Percentiles rank a stretch among this genome's conserved stretches.
These are phyloP conservation scores for Octonoba sinensis DNA, from an alignment of 2,888 invertebrate species.

Conservation along the genomic window DNA sequence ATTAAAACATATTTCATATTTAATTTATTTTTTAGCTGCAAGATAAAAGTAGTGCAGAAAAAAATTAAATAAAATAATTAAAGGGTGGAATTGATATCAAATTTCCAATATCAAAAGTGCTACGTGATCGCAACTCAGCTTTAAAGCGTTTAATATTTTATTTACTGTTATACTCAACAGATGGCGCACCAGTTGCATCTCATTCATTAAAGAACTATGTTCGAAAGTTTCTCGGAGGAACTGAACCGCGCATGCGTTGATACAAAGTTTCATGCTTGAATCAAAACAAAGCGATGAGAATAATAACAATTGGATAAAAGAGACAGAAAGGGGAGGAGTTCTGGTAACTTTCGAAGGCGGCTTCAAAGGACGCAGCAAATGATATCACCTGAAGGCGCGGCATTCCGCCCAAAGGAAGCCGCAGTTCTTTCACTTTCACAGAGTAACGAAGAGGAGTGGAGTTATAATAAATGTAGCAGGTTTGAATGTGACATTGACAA, in stretches of 20 bases:
- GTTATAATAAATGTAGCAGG: constrained; percentile 48
- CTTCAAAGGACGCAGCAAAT: constrained; percentile 51
- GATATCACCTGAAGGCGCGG: constrained; percentile 30
- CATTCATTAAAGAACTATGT: background rate
- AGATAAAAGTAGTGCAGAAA: no score
- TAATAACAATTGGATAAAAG: constrained; percentile 62
- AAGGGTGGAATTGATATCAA: no score
- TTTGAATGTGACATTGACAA: constrained; percentile 54
- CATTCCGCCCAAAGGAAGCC: constrained; percentile 37
- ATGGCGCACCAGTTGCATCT: constrained; percentile 23
- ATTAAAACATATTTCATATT: no score
- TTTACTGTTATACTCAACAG: background rate
- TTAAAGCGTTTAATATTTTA: no score
- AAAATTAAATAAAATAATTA: no score
- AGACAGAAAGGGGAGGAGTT: constrained; percentile 59
- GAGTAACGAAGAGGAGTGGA: constrained; percentile 13
- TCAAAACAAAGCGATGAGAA: constrained; percentile 34
- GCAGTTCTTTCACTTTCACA: constrained; percentile 8
- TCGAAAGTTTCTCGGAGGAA: background rate
- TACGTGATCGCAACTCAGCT: no score
- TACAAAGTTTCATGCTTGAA: constrained; percentile 49
- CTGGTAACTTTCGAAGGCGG: constrained; percentile 49
- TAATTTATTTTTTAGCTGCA: no score
- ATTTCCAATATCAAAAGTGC: no score
- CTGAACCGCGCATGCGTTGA: constrained; percentile 39